Evolutionary conservation across 2,113 vertebrate species (phyloP), one percentile per base, ranked within the genome.

Genomic region (Syngnathus floridae): DNA sequence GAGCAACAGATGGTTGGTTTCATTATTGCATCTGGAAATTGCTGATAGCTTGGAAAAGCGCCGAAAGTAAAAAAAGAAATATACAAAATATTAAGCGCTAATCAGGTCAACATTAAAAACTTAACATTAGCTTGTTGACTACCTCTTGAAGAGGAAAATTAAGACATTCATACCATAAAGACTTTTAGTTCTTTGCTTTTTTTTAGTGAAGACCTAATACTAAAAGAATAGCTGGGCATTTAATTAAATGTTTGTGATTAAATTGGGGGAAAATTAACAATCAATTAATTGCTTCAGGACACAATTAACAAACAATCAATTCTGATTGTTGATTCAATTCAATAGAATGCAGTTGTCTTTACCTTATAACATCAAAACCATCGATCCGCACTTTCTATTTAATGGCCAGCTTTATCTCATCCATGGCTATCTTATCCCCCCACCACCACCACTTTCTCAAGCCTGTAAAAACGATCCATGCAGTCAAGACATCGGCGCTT

Each of bases 401-500:
- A 1, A 48, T 6, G 17, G 46, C 46, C 3, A 48, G 46, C 16
- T 6, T 19, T 19, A 16, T 48, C 46, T 48, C 46, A 19, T 48
- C 46, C 46, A 7, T 48, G 16, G 6, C 7, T 7, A 19, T 17
- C 7, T 48, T n/a, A 14, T 48, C 5, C 7, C 8, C 19, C 8
- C 19, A 1, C 19, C 17, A 6, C 46, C 17, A 17, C 2, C 16
- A 7, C 6, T 9, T n/a, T 6, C 14, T 45, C 13, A 4, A 12
- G 11, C 40, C 40, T 26, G 40, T 61, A 13, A 38, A 41, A 40
- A 60, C 38, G 37, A 61, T 36, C 52, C 35, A 3, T 21, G 55
- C n/a, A 63, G 70, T 76, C 59, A 72, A 74, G 46, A 65, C 78
- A 73, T 73, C 48, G 62, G 62, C 45, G 22, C 22, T 54, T 72